Percentiles rank a stretch among this genome's conserved stretches.
Evolutionary conservation across 2,888 invertebrate genomes (phyloP).

Genomic region (Dysmachus trigonus): DNA sequence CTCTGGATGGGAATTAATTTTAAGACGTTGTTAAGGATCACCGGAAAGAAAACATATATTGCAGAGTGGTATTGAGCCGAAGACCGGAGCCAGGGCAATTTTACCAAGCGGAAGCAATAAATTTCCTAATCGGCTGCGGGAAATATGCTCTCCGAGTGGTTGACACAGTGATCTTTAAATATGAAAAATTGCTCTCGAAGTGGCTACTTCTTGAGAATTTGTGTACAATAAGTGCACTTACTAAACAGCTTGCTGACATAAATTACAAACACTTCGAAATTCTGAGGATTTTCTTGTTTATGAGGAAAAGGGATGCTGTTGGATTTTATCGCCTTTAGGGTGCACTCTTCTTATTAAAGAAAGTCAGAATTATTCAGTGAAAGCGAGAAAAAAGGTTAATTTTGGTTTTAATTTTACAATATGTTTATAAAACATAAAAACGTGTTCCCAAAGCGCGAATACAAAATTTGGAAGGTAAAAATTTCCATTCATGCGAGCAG

Average conservation of each 20-base stretch:
- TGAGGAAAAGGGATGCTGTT: background rate
- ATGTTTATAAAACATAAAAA: too few species aligned
- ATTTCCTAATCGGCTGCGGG: slow-evolving; percentile 34
- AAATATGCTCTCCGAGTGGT: slow-evolving; percentile 31
- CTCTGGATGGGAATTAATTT: slow-evolving; percentile 34
- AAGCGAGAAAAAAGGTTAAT: too few species aligned
- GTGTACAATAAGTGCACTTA: slow-evolving; percentile 6
- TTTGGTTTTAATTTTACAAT: too few species aligned
- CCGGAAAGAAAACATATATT: background rate
- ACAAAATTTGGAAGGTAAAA: too few species aligned
- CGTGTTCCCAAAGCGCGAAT: too few species aligned
- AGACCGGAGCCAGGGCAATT: background rate
- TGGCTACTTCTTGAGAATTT: slow-evolving; percentile 6
- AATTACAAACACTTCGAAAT: slow-evolving; percentile 6
- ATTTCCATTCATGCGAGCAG: too few species aligned
- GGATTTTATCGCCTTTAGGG: background rate
- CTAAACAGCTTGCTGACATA: background rate
- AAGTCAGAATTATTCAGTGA: background rate
- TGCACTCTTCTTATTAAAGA: background rate
- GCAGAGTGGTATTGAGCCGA: background rate
- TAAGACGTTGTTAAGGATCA: slow-evolving; percentile 8
- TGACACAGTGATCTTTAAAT: slow-evolving; percentile 29
- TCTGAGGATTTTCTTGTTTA: background rate
- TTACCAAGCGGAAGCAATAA: slow-evolving; percentile 18
- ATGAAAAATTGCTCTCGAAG: slow-evolving; percentile 3